phyloP scores from a whole-genome alignment of 2,888 invertebrate species.

The Matsumyia berberina region DNA sequence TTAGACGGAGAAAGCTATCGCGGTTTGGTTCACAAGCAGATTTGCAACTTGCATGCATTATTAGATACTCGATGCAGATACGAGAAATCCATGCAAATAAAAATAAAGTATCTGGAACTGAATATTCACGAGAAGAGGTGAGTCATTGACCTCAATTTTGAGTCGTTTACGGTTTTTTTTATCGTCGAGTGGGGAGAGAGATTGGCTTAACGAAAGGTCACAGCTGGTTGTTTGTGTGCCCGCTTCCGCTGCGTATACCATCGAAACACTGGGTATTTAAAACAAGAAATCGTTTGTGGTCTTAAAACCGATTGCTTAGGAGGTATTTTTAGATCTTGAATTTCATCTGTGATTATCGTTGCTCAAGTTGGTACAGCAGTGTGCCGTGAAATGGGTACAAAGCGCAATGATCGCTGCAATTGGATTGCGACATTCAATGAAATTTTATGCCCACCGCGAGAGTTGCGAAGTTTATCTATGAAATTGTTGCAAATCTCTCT shows the following conservation, averaged over 20 bases:
- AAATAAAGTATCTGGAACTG: constrained; percentile 7
- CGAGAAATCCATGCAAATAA: not conserved
- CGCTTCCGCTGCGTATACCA: not conserved
- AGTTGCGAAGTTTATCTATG: not conserved
- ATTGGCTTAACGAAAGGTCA: constrained; percentile 49
- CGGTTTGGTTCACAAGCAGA: no score
- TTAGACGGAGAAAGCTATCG: not conserved
- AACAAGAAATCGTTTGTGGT: constrained; percentile 14
- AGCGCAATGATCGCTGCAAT: not conserved
- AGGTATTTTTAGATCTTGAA: constrained; percentile 34
- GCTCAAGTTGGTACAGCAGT: constrained; percentile 4
- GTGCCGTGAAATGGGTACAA: constrained; percentile 1
- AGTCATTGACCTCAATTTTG: constrained; percentile 56
- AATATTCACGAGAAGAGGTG: constrained; percentile 12
- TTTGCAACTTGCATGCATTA: no score
- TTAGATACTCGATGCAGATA: not conserved
- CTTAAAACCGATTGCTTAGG: constrained; percentile 9
- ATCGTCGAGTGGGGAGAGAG: not conserved
- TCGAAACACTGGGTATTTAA: constrained; percentile 22
- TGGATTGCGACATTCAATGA: not conserved
- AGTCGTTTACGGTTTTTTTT: not conserved
- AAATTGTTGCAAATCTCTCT: not conserved
- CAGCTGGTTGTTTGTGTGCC: not conserved
- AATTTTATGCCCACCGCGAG: not conserved
- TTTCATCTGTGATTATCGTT: constrained; percentile 13